phyloP scores from a whole-genome alignment of 2,797 vertebrate species.

The Myioborus miniatus region DNA sequence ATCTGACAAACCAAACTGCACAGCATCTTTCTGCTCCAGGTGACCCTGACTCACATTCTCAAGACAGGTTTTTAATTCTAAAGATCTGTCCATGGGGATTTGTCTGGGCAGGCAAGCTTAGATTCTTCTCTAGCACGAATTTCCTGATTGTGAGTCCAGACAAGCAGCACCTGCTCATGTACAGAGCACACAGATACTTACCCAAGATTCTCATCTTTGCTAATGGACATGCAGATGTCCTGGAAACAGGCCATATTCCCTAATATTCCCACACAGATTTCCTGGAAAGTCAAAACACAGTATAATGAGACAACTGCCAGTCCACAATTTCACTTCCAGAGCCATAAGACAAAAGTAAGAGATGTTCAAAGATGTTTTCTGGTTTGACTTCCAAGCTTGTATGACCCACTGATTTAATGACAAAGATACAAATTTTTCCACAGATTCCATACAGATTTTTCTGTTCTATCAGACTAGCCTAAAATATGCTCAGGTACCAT shows the following conservation, averaged over 20 bases:
- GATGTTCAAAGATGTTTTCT: background rate
- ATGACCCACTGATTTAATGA: background rate
- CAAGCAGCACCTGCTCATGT: background rate
- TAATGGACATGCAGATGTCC: conserved; percentile 88
- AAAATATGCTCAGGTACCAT: background rate
- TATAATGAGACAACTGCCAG: background rate
- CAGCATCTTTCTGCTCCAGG: too few species aligned
- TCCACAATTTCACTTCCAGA: background rate
- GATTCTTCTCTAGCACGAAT: background rate
- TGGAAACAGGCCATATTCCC: conserved; percentile 97
- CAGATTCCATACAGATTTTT: background rate
- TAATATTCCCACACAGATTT: conserved; percentile 96
- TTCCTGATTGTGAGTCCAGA: background rate
- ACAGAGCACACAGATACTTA: conserved; percentile 65
- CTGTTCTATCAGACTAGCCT: background rate
- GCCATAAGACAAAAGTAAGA: background rate
- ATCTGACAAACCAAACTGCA: too few species aligned
- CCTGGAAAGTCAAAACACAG: conserved; percentile 78
- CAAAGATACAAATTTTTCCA: background rate
- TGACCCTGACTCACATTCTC: too few species aligned
- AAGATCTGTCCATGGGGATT: too few species aligned
- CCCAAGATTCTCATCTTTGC: conserved; percentile 88
- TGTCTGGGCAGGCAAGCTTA: background rate
- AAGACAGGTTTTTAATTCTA: too few species aligned
- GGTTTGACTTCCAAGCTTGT: background rate